Conservation (phyloP, 2,113 vertebrate genomes). For the Anolis sagrei region DNA sequence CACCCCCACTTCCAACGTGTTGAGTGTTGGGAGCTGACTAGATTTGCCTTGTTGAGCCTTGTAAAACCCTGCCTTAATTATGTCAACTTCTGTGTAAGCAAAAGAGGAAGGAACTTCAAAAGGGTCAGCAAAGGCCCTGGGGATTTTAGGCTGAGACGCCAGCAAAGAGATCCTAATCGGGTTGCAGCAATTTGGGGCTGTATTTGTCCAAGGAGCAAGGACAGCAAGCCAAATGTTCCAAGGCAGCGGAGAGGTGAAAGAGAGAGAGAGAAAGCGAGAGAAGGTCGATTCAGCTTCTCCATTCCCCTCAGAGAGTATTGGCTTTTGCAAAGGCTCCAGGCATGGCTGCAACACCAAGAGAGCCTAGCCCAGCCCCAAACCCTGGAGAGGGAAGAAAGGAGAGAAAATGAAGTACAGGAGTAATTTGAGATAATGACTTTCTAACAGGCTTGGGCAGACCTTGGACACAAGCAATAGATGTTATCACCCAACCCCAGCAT, state of each 20-base stretch:
- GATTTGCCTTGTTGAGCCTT: slow-evolving; percentile 75
- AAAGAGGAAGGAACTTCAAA: slow-evolving; percentile 75
- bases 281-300: slow-evolving; percentile 76
- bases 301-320: slow-evolving; percentile 83
- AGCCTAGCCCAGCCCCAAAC: slow-evolving; percentile 69
- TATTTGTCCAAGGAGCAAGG: slow-evolving; percentile 75
- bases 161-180: slow-evolving; percentile 75
- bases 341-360: slow-evolving; percentile 73
- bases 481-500: slow-evolving; percentile 80
- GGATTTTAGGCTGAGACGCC: slow-evolving; percentile 70
- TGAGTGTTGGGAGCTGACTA: slow-evolving; percentile 67
- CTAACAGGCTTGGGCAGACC: slow-evolving; percentile 80
- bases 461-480: slow-evolving; percentile 81
- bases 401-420: slow-evolving; percentile 72
- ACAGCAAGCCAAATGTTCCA: slow-evolving; percentile 71
- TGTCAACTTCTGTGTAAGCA: slow-evolving; percentile 78
- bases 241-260: slow-evolving; percentile 42
- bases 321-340: slow-evolving; percentile 76
- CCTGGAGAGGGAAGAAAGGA: slow-evolving; percentile 48
- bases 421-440: slow-evolving; percentile 87
- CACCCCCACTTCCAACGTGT: slow-evolving; percentile 36
- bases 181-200: slow-evolving; percentile 67
- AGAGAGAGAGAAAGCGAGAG: slow-evolving; percentile 70
- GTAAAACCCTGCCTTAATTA: slow-evolving; percentile 76
- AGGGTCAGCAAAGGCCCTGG: slow-evolving; percentile 71